Percentiles rank a stretch among this genome's conserved stretches.
Evolutionary conservation across 2,797 vertebrate species (phyloP).

Genomic region (Pelochelys cantorii): DNA sequence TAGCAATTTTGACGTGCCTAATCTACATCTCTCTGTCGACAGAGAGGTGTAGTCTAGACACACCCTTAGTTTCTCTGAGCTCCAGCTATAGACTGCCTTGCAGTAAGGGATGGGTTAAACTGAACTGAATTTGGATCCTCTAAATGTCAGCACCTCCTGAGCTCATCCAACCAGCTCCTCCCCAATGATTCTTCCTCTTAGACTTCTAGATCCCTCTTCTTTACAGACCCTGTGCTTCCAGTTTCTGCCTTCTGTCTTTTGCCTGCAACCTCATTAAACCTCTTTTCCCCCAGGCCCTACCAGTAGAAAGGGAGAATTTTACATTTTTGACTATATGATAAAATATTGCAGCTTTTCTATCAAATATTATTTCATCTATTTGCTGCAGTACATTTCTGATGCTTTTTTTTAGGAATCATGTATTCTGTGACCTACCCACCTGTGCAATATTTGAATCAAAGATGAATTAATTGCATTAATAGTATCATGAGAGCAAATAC

Average conservation of each 20-base stretch:
- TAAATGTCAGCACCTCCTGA: not conserved
- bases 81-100: not conserved
- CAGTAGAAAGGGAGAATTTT: not conserved
- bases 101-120: not conserved
- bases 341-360: not conserved
- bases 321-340: not conserved
- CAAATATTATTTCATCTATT: not conserved
- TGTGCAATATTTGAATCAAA: not conserved
- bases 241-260: not conserved
- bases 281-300: not conserved
- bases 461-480: not conserved
- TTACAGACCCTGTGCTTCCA: not conserved
- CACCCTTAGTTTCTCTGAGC: not conserved
- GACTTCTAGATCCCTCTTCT: not conserved
- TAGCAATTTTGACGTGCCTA: no score
- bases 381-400: not conserved
- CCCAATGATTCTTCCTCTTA: not conserved
- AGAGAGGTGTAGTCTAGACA: no score
- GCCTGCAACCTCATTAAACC: not conserved
- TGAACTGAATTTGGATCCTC: not conserved
- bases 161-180: not conserved
- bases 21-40: no score
- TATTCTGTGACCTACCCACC: not conserved
- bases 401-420: not conserved
- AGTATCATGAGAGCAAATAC: not conserved